Conservation (phyloP, 2,113 vertebrate species). For the Tyto alba region DNA sequence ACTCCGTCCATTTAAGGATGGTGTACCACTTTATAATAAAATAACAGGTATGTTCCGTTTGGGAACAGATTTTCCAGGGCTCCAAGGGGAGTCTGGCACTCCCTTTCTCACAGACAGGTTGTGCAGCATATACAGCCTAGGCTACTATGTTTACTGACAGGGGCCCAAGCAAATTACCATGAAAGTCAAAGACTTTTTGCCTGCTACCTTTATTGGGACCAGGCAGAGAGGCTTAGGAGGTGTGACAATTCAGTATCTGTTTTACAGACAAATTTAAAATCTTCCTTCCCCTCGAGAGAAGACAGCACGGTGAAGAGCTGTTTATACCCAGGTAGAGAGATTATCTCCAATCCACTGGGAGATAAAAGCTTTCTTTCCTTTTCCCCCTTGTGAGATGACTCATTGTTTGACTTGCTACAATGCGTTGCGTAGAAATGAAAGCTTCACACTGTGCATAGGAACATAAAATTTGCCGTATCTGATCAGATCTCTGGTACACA, state of each 20-base stretch:
- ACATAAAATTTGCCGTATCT: constrained; percentile 30
- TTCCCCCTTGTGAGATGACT: constrained; percentile 24
- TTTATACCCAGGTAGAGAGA: constrained; percentile 32
- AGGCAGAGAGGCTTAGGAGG: background rate
- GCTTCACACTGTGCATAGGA: constrained; percentile 18
- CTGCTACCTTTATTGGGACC: background rate
- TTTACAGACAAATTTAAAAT: constrained; percentile 3
- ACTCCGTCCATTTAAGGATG: background rate
- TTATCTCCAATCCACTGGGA: constrained; percentile 39
- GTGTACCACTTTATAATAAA: background rate
- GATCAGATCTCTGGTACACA: constrained; percentile 39
- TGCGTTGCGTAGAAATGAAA: background rate
- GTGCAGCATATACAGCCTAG: background rate
- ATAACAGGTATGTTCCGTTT: background rate
- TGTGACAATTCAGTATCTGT: background rate
- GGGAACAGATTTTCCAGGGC: background rate
- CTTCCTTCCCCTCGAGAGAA: constrained; percentile 6
- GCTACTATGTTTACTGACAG: background rate
- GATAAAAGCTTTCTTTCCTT: constrained; percentile 40
- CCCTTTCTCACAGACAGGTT: background rate
- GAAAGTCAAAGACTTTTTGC: background rate
- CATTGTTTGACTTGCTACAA: constrained; percentile 58
- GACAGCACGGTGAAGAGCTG: background rate
- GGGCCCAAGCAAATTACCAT: background rate
- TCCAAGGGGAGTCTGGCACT: background rate